A percentile compares a stretch with the other conserved stretches of the same genome.
These are phyloP conservation scores for Salvator merianae DNA, from an alignment of 2,113 vertebrate genomes.

Conservation along the genomic window DNA sequence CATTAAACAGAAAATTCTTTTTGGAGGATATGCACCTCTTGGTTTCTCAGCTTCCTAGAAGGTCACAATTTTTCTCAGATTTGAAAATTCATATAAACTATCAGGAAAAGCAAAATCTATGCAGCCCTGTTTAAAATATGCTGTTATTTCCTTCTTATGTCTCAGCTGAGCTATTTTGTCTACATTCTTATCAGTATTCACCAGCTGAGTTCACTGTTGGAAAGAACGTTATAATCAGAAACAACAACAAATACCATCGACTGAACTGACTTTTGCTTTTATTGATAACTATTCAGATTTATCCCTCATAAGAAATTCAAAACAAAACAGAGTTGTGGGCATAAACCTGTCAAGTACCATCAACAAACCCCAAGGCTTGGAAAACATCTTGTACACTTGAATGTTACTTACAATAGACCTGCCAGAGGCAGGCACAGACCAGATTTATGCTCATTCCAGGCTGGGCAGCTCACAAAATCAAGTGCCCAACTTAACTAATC, in stretches of 20 bases:
- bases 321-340: neutral
- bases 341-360: neutral
- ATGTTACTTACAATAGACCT: constrained; percentile 1
- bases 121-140: neutral
- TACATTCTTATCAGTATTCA: neutral
- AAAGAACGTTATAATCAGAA: neutral
- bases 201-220: neutral
- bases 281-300: neutral
- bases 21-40: no score
- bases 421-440: neutral
- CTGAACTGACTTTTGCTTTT: neutral
- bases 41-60: no score
- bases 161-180: neutral
- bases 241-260: neutral
- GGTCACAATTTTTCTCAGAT: no score
- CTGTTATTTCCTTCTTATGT: neutral
- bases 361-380: neutral
- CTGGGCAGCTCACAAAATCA: constrained; percentile 3
- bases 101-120: no score
- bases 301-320: neutral
- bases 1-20: no score
- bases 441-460: neutral
- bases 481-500: constrained; percentile 31
- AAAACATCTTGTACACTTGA: neutral
- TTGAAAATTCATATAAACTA: no score